phyloP scores from a whole-genome alignment of 2,113 vertebrate species.

The Ochotona curzoniae region DNA sequence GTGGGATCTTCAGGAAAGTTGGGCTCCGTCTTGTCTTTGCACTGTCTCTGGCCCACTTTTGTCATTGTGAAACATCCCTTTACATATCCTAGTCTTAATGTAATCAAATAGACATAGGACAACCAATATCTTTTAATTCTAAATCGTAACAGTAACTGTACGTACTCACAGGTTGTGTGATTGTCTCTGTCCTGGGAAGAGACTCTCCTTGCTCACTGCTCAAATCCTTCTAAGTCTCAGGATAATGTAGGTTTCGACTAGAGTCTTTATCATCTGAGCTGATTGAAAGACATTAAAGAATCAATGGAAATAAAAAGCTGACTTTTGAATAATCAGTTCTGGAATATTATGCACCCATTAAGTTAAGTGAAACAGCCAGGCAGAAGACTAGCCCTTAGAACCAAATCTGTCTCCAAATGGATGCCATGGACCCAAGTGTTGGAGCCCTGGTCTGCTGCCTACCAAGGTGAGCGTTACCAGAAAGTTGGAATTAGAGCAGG shows the following conservation, averaged over 20 bases:
- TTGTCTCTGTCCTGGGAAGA: background rate
- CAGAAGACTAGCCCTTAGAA: too few species aligned
- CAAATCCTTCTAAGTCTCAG: background rate
- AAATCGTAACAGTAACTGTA: background rate
- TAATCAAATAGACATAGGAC: background rate
- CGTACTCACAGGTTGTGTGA: background rate
- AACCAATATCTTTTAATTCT: background rate
- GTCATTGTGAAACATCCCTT: background rate
- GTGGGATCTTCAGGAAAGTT: background rate
- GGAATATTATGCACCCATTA: background rate
- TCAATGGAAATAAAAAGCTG: background rate
- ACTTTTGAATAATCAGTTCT: background rate
- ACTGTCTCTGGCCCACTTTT: background rate
- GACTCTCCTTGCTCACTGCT: background rate
- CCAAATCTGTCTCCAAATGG: too few species aligned
- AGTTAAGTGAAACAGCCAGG: background rate
- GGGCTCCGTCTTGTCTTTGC: background rate
- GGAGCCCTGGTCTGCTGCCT: too few species aligned
- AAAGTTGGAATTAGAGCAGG: too few species aligned
- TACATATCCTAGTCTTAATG: background rate
- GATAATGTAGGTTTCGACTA: background rate
- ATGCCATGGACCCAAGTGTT: too few species aligned
- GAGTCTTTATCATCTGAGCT: background rate
- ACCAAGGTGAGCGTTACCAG: too few species aligned
- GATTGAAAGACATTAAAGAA: background rate